Evolutionary conservation across 2,888 invertebrate species (phyloP).

Genomic region (Bombyx huttoni): DNA sequence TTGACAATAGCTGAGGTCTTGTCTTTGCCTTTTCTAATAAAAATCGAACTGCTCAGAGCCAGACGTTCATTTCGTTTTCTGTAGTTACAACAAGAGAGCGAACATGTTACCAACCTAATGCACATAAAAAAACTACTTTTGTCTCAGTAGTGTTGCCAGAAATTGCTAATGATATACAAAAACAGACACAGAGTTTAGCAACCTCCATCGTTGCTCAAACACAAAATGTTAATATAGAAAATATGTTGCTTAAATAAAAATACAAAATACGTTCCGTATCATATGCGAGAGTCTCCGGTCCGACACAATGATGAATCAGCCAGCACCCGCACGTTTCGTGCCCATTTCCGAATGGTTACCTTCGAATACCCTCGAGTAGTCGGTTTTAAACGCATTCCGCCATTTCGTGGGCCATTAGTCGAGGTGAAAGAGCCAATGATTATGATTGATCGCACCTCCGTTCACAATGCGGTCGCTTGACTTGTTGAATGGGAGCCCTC

Average conservation of each 20-base stretch:
- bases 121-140: too few species aligned
- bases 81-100: too few species aligned
- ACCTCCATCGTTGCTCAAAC: too few species aligned
- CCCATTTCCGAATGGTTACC: slow-evolving; percentile 63
- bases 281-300: slow-evolving; percentile 11
- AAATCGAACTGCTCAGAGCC: too few species aligned
- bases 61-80: too few species aligned
- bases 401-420: slow-evolving; percentile 69
- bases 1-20: too few species aligned
- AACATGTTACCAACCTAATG: too few species aligned
- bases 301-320: slow-evolving; percentile 62
- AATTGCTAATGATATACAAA: too few species aligned
- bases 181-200: too few species aligned
- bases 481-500: slow-evolving; percentile 60
- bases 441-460: slow-evolving; percentile 61
- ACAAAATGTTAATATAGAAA: too few species aligned
- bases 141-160: too few species aligned
- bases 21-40: too few species aligned
- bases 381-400: slow-evolving; percentile 66
- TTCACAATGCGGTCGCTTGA: slow-evolving; percentile 50
- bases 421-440: slow-evolving; percentile 67
- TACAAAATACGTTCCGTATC: slow-evolving; percentile 12
- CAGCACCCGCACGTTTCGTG: slow-evolving; percentile 43
- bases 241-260: not conserved
- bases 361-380: slow-evolving; percentile 51